Conservation (phyloP, 64 coral and sea anemone genomes). For the Astreopora myriophthalma region DNA sequence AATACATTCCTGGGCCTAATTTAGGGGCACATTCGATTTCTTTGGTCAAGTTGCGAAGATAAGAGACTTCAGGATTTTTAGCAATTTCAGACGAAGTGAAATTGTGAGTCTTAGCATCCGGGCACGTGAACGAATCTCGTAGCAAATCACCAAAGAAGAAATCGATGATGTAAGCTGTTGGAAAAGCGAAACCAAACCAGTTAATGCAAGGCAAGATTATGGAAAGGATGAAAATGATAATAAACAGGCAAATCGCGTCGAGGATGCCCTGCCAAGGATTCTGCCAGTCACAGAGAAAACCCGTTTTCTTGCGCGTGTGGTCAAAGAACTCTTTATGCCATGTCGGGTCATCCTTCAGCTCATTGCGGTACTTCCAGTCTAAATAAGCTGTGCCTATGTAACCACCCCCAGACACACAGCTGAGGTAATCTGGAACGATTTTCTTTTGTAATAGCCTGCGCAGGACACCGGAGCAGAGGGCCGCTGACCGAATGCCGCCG, state of each 20-base stretch:
- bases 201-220: conserved; percentile 32
- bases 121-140: conserved; percentile 42
- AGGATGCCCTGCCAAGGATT: conserved; percentile 28
- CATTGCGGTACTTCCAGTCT: conserved; percentile 72
- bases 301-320: conserved; percentile 44
- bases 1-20: conserved; percentile 12
- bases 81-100: conserved; percentile 41
- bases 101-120: not conserved
- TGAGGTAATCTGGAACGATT: conserved; percentile 48
- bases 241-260: not conserved
- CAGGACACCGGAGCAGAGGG: conserved; percentile 61
- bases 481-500: conserved; percentile 63
- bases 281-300: conserved; percentile 18
- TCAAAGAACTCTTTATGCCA: conserved; percentile 74
- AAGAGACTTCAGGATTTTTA: not conserved
- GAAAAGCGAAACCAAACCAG: conserved; percentile 46
- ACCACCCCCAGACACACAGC: conserved; percentile 64
- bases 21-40: not conserved
- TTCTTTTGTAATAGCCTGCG: conserved; percentile 38
- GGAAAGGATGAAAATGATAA: not conserved
- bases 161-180: conserved; percentile 56
- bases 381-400: conserved; percentile 51
- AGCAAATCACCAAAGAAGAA: conserved; percentile 40
- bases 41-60: not conserved
- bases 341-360: conserved; percentile 33